Evolutionary conservation across 2,113 vertebrate species (phyloP).

Genomic region (Dipodomys stephensi): DNA sequence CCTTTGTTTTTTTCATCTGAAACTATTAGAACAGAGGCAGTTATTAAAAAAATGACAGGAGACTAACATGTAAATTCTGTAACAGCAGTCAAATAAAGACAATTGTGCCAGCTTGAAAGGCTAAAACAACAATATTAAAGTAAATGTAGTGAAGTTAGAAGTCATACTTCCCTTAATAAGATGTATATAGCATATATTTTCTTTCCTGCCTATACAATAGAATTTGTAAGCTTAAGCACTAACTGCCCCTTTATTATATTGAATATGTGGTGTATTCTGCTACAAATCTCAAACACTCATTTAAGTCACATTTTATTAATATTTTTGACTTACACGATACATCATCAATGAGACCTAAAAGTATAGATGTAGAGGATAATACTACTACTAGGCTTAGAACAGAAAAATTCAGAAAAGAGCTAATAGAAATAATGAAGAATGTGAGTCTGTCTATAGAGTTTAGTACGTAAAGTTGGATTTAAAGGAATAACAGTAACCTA

Average conservation of each 20-base stretch:
- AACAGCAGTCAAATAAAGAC: slow-evolving; percentile 30
- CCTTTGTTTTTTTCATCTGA: slow-evolving; percentile 51
- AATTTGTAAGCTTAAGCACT: slow-evolving; percentile 26
- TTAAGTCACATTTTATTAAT: slow-evolving; percentile 57
- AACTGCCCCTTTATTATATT: neutral
- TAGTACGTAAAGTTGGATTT: slow-evolving; percentile 37
- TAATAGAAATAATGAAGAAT: slow-evolving; percentile 44
- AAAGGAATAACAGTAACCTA: neutral
- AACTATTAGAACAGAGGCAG: neutral
- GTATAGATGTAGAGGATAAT: neutral
- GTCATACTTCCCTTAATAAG: neutral
- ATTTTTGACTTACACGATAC: slow-evolving; percentile 53
- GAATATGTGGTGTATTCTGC: slow-evolving; percentile 34
- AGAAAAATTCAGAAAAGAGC: slow-evolving; percentile 12
- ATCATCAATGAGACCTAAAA: slow-evolving; percentile 25
- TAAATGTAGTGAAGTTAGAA: slow-evolving; percentile 25
- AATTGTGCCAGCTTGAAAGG: slow-evolving; percentile 14
- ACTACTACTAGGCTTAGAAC: neutral
- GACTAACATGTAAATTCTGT: slow-evolving; percentile 13
- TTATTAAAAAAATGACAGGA: too few species aligned
- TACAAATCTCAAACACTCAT: slow-evolving; percentile 33
- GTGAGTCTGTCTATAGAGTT: neutral
- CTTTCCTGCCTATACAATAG: slow-evolving; percentile 47
- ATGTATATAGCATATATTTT: neutral
- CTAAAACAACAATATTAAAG: slow-evolving; percentile 36